Base-by-base conservation (phyloP, 2,113 vertebrate genomes). In the Todiramphus chloris region DNA sequence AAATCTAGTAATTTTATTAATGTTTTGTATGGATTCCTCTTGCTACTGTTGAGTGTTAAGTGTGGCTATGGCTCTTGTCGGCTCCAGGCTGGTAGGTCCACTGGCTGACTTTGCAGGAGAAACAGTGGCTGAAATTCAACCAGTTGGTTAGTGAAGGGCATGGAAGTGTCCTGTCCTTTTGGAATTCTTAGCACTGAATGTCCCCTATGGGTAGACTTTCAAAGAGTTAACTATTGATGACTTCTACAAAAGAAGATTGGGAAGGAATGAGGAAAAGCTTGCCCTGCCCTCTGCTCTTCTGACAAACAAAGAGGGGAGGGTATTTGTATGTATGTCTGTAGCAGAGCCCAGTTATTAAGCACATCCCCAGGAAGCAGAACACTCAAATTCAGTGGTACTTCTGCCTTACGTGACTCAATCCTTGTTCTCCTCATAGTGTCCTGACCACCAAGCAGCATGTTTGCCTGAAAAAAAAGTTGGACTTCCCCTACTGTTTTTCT, bases 41-140 rank as follows among this genome's bases (percentile, higher is more conserved):
- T 43, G 43, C 14, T 43, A 16, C 41, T 31, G 44, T 5, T 5
- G 51, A 31, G 21, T 6, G 8, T n/a, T n/a, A 6, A 24, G 24
- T 0, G 1, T 67, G 69, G 51, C 46, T 1, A 0, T 81, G 67
- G 39, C 24, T 76, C 44, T 56, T 2, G 0, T 13, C 1, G 6
- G 1, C 51, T 79, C 16, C 44, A 7, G 43, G 10, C 51, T 75
- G 51, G 20, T 24, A 4, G 11, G 31, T 33, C 24, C 24, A 3
- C 10, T 6, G 9, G 17, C 31, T 85, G 66, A 28, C 13, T 62
- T 51, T 1, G 7, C 48, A 72, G 48, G 23, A 33, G 70, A 35
- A 60, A 31, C 12, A 33, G 31, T 27, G 10, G 16, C 63, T 73
- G 72, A 51, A 86, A 73, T 73, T 13, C 39, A 30, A 83, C 50